Conservation (phyloP, 2,888 invertebrate species). For the Ophion ellenae region DNA sequence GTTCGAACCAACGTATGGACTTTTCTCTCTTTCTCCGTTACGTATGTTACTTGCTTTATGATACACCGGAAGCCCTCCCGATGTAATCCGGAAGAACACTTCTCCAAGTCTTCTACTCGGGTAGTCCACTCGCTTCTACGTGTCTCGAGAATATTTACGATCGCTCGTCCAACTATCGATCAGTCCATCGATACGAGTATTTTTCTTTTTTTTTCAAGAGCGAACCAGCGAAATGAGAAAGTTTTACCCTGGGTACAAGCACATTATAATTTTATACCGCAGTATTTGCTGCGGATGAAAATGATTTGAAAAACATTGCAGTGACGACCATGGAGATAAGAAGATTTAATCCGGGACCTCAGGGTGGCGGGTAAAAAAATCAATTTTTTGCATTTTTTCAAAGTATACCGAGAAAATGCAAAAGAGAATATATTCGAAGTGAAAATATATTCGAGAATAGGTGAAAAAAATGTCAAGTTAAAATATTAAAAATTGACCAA, state of each 20-base stretch:
- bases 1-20: neutral
- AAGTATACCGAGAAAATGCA: too few relatives aligned
- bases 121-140: neutral
- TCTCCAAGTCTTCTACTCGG: constrained; percentile 14
- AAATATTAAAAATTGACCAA: too few relatives aligned
- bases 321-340: neutral
- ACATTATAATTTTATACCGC: neutral
- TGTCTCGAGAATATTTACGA: too few relatives aligned
- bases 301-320: neutral
- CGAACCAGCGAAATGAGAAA: neutral
- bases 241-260: neutral
- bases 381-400: too few relatives aligned
- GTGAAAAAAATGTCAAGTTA: too few relatives aligned
- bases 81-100: constrained; percentile 46
- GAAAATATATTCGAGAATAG: too few relatives aligned
- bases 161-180: neutral
- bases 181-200: neutral
- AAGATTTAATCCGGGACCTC: neutral
- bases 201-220: neutral
- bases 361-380: too few relatives aligned
- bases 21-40: constrained; percentile 20
- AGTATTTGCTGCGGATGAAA: neutral
- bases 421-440: too few relatives aligned
- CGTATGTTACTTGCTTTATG: constrained; percentile 3
- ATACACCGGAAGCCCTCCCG: constrained; percentile 18